These are phyloP conservation scores for Drosophila insularis DNA, from an alignment of 1,140 invertebrate species.

Conservation along the genomic window DNA sequence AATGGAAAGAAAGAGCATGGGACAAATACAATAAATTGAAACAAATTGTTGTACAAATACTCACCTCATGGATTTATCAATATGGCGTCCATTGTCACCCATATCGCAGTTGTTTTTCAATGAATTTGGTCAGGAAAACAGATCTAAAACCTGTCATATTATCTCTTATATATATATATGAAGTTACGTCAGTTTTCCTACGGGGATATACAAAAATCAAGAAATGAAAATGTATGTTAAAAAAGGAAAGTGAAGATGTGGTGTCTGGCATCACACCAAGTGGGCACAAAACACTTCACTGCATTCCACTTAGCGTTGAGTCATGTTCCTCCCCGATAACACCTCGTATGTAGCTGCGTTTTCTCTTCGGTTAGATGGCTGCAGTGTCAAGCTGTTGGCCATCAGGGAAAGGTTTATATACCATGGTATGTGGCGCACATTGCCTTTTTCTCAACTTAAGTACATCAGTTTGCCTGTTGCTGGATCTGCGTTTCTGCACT, in stretches of 20 bases:
- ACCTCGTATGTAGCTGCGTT: slow-evolving; percentile 8
- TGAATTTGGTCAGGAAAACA: too few relatives aligned
- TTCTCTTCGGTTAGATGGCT: slow-evolving; percentile 18
- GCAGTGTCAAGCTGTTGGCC: slow-evolving; percentile 28
- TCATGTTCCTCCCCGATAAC: slow-evolving; percentile 19
- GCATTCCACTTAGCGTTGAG: slow-evolving; percentile 44
- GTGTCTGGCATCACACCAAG: not conserved
- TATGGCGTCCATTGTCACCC: too few relatives aligned
- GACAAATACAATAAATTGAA: not conserved
- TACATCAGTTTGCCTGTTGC: not conserved
- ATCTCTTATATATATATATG: not conserved
- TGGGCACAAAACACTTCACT: slow-evolving; percentile 20
- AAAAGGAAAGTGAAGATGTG: slow-evolving; percentile 1
- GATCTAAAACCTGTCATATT: not conserved
- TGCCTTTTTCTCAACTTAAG: slow-evolving; percentile 36
- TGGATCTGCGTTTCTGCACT: slow-evolving; percentile 40
- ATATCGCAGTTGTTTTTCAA: too few relatives aligned
- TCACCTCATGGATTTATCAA: too few relatives aligned
- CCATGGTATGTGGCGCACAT: slow-evolving; percentile 21
- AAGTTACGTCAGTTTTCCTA: not conserved
- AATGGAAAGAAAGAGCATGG: not conserved
- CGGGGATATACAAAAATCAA: not conserved
- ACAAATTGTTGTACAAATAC: not conserved
- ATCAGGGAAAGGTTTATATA: slow-evolving; percentile 32
- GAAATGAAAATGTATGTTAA: not conserved